These are phyloP conservation scores for Stenodema calcarata DNA, from an alignment of 2,888 invertebrate genomes.

Conservation along the genomic window DNA sequence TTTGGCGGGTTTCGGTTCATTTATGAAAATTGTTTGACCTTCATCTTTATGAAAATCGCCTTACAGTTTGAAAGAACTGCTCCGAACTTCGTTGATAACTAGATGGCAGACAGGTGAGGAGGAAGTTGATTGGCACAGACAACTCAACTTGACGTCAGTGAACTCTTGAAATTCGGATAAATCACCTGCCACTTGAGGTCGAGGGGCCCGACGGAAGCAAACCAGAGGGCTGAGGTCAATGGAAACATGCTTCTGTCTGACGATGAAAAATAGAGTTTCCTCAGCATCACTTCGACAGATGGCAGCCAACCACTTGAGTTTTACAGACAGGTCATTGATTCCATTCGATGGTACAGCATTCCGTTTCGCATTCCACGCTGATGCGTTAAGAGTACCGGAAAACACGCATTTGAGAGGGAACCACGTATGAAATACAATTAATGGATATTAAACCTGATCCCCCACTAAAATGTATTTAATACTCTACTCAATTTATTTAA, in stretches of 20 bases:
- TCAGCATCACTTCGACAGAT: not conserved
- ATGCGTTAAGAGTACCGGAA: too few species aligned
- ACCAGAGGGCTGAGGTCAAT: not conserved
- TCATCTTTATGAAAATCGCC: too few species aligned
- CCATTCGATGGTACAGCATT: not conserved
- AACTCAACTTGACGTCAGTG: not conserved
- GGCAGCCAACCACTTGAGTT: not conserved
- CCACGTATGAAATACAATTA: too few species aligned
- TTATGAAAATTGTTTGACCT: too few species aligned
- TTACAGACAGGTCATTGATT: not conserved
- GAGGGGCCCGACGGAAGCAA: not conserved
- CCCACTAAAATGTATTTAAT: too few species aligned
- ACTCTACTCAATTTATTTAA: too few species aligned
- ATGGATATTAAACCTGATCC: too few species aligned
- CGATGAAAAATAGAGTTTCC: not conserved
- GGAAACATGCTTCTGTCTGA: not conserved
- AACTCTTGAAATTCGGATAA: not conserved
- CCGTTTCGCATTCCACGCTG: too few species aligned
- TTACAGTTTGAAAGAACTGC: too few species aligned
- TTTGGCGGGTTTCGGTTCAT: too few species aligned
- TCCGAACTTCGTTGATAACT: too few species aligned
- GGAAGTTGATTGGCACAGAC: not conserved
- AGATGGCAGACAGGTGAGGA: not conserved
- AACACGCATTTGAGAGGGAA: too few species aligned
- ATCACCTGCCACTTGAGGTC: not conserved